Percentiles rank a stretch among this genome's conserved stretches.
Conservation (phyloP, 2,797 vertebrate genomes). For the Urosaurus nigricauda region DNA sequence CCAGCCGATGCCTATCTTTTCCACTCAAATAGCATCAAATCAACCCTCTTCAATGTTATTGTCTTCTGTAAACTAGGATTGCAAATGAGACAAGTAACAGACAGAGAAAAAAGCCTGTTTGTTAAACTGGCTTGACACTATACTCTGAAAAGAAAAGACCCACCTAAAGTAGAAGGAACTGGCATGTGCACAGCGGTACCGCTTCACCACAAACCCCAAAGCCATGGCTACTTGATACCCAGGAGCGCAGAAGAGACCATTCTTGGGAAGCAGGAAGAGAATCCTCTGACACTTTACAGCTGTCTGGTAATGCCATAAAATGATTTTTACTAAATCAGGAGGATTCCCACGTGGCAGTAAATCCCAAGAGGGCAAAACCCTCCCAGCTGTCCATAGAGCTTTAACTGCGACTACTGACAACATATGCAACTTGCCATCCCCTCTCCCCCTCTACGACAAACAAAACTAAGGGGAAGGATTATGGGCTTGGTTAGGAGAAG, state of each 20-base stretch:
- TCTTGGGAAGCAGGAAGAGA: constrained; percentile 19
- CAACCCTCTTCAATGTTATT: constrained; percentile 16
- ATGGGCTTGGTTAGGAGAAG: background rate
- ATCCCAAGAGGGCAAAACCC: constrained; percentile 76
- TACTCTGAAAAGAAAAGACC: constrained; percentile 51
- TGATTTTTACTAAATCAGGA: constrained; percentile 74
- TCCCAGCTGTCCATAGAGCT: constrained; percentile 77
- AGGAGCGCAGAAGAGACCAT: constrained; percentile 27
- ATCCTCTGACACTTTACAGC: background rate
- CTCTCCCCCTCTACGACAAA: constrained; percentile 29
- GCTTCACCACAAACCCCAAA: constrained; percentile 72
- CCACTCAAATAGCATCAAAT: constrained; percentile 48
- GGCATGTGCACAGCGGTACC: constrained; percentile 60
- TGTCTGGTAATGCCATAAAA: constrained; percentile 71
- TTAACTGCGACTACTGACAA: constrained; percentile 45
- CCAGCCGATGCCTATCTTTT: constrained; percentile 46
- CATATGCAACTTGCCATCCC: constrained; percentile 38
- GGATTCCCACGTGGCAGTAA: constrained; percentile 77
- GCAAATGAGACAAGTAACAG: background rate
- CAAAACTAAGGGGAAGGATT: constrained; percentile 14
- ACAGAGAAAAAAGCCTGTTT: fast-evolving
- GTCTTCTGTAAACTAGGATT: background rate
- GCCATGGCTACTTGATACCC: constrained; percentile 68
- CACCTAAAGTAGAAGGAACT: constrained; percentile 73
- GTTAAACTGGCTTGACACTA: fast-evolving